A percentile compares a stretch with the other conserved stretches of the same genome.
Evolutionary conservation across 2,113 vertebrate genomes (phyloP).

Genomic region (Muntiacus reevesi): DNA sequence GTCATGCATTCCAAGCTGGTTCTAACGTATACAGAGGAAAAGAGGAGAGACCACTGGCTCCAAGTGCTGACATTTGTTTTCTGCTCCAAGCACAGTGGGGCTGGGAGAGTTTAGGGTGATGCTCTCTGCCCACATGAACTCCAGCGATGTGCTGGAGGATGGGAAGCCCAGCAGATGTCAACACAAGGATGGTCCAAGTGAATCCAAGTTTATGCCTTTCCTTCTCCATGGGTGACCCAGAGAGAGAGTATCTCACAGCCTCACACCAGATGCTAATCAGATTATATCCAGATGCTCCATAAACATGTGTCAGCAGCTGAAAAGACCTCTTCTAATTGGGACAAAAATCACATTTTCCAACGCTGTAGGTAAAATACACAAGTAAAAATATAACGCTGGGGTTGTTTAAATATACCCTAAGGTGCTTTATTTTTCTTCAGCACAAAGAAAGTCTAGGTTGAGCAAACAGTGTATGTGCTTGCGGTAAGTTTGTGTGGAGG

Average conservation of each 20-base stretch:
- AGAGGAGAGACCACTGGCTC: neutral
- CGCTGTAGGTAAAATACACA: constrained; percentile 22
- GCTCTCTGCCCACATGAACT: neutral
- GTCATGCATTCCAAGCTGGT: neutral
- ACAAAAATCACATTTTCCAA: neutral
- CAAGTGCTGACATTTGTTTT: neutral
- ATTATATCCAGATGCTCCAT: constrained; percentile 46
- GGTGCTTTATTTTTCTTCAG: constrained; percentile 29
- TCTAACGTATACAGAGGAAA: neutral
- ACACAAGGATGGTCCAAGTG: neutral
- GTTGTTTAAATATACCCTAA: neutral
- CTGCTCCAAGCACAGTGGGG: neutral
- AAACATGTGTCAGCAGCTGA: constrained; percentile 38
- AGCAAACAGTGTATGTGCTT: neutral
- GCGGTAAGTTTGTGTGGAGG: neutral
- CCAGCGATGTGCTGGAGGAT: neutral
- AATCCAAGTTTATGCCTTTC: neutral
- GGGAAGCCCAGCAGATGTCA: neutral
- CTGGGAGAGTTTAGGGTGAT: neutral
- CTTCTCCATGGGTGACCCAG: neutral
- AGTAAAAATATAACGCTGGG: neutral
- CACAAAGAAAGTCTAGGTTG: neutral
- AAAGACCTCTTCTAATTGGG: constrained; percentile 17
- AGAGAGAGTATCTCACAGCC: neutral
- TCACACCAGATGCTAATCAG: neutral